Percentiles rank a stretch among this genome's conserved stretches.
These are phyloP conservation scores for Globicephala melas DNA, from an alignment of 2,113 vertebrate species.

Conservation along the genomic window DNA sequence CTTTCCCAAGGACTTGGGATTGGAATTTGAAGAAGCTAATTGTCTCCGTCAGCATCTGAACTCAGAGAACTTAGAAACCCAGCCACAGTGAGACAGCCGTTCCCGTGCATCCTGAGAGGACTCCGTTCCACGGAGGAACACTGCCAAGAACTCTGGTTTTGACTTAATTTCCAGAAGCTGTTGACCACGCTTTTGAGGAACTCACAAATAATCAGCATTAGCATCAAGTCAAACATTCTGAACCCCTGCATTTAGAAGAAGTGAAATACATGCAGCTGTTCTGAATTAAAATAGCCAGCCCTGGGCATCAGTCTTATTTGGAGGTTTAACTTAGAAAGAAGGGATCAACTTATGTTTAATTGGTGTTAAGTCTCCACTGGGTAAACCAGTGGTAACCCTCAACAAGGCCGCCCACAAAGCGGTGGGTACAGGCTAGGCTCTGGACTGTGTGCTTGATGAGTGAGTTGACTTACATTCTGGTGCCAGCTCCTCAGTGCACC, in stretches of 20 bases:
- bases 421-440: neutral
- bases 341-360: neutral
- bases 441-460: neutral
- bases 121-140: neutral
- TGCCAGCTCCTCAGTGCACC: neutral
- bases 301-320: neutral
- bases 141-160: neutral
- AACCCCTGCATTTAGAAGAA: neutral
- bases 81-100: rapidly evolving
- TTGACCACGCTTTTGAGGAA: neutral
- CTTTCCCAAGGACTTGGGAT: neutral
- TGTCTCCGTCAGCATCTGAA: neutral
- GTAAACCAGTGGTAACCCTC: neutral
- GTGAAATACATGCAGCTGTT: neutral
- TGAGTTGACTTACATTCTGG: neutral
- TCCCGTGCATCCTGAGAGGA: neutral
- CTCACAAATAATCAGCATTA: neutral
- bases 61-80: neutral
- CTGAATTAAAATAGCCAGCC: neutral
- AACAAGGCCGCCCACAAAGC: neutral
- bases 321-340: slow-evolving; percentile 13
- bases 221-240: neutral
- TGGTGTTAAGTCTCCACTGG: neutral
- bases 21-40: neutral
- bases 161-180: neutral